Evolutionary conservation across 2,797 vertebrate genomes (phyloP), one percentile per base, ranked within the genome.

Genomic region (Mycteria americana): DNA sequence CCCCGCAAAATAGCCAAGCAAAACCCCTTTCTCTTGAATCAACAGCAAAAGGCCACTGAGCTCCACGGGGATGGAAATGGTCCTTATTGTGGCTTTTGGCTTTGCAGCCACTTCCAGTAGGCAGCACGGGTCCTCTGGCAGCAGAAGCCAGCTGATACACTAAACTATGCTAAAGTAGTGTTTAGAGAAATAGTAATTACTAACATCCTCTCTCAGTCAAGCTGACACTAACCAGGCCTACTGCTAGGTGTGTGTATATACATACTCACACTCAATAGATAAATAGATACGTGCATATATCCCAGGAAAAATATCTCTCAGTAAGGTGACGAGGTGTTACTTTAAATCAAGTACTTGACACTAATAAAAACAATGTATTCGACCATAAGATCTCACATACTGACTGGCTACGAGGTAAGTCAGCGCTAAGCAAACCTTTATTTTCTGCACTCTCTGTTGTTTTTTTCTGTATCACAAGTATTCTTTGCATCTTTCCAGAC

Each of bases 181-280:
- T 99, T 99, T 99, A 98, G 98, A 99, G 98, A 98, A 98, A 98
- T 98, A 97, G 98, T 99, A 99, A 99, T 99, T 99, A 98, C 98
- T 99, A 97, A 98, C 99, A 99, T 99, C 98, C 98, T 98, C 98
- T 98, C 98, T 97, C 98, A 98, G 98, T 98, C 97, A 98, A 82
- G 74, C 95, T 93, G 97, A 99, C 98, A 98, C 97, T 99, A 98
- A 98, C 98, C 99, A 99, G 99, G 98, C 97, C 97, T 91, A 17
- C 94, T 94, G 85, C 95, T 89, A 96, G 96, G 96, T 95, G 96
- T 92, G 90, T 93, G 91, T 96, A 91, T 89, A 95, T 92, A 95
- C 63, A 92, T 69, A 91, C 96, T 96, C 96, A 93, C 68, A 67
- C 95, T 95, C 94, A 67, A 87, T 45, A 95, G 94, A 96, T 97